Base-by-base conservation (phyloP, 2,888 invertebrate genomes). In the Cabera pusaria region DNA sequence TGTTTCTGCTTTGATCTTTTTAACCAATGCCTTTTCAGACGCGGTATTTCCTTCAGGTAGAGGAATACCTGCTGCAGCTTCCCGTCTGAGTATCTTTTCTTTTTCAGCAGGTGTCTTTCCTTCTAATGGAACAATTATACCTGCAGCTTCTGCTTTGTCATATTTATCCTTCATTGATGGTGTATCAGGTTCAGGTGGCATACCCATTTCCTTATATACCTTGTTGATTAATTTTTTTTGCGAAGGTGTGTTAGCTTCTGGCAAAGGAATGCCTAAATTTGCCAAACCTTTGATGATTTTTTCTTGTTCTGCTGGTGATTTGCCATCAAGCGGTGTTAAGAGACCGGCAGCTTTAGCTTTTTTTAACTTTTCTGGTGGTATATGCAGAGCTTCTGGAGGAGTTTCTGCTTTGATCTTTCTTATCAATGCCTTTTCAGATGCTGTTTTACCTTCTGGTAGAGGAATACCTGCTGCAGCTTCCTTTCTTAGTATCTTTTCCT, bases 361-460 rank as follows among this genome's bases (percentile, higher is more conserved):
- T 6, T 44, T 23, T 6, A 57, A 5, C 33, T 52, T 18, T 29
- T 29, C 39, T 6, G 41, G 57, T 17, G 12, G 58, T 44, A 9
- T 52, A 49, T 0, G 49, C 5, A 1, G 6, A 12, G 14, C 7
- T 5, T 11, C 24, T 21, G 21, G 44, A 5, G 38, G 41, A 5
- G 51, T 39, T 35, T 55, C 18, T 18, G 39, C 37, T 39, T 36
- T 47, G 1, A 56, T 40, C 35, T 47, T 45, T 9, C 14, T 22
- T 3, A 51, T 40, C 7, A 51, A 17, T 4, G 42, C 39, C 29
- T 48, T 51, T 40, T 52, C 52, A n/a, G 49, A 49, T 17, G 46
- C 2, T 2, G 49, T 67, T 20, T 56, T 44, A 3, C 64, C 69
- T 49, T 64, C 56, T 2, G 68, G 64, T 5, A 69, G 33, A 1